A percentile compares a stretch with the other conserved stretches of the same genome.
These are phyloP conservation scores for Metalampra italica DNA, from an alignment of 2,888 invertebrate species.

Conservation along the genomic window DNA sequence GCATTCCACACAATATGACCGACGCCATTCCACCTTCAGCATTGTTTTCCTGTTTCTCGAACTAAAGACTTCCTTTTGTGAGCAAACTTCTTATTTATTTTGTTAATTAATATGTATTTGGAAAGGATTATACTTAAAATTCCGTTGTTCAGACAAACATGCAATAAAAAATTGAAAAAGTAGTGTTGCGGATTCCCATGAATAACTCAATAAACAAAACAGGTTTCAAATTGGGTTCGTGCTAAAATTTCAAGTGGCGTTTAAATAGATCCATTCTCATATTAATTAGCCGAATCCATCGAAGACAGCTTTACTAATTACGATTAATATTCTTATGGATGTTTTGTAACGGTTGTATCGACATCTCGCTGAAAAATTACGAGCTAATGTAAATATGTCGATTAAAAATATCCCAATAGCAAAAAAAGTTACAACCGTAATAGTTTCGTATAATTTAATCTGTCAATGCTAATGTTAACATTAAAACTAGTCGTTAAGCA, in stretches of 20 bases:
- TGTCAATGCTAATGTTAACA: conserved; percentile 7
- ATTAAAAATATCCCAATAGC: background rate
- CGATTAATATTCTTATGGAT: conserved; percentile 15
- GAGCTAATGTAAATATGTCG: conserved; percentile 8
- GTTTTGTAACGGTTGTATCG: conserved; percentile 17
- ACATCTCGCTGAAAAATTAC: conserved; percentile 12
- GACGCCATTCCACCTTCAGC: conserved; percentile 32
- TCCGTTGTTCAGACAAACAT: background rate
- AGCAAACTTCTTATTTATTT: conserved; percentile 1
- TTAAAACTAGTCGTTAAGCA: conserved; percentile 13
- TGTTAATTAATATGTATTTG: conserved; percentile 7
- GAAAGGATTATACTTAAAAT: conserved; percentile 1
- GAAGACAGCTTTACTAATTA: conserved; percentile 21
- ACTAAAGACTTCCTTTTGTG: conserved; percentile 22
- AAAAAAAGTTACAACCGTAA: background rate
- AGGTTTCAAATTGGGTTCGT: conserved; percentile 9
- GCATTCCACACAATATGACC: conserved; percentile 43
- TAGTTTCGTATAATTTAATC: conserved; percentile 2
- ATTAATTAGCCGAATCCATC: conserved; percentile 20
- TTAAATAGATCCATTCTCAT: conserved; percentile 18
- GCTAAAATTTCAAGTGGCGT: conserved; percentile 15
- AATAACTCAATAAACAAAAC: conserved; percentile 4
- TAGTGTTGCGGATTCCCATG: background rate
- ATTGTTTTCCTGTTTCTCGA: conserved; percentile 46
- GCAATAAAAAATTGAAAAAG: background rate